Base-by-base conservation (phyloP, 1,140 invertebrate genomes). In the Bombus superbus region DNA sequence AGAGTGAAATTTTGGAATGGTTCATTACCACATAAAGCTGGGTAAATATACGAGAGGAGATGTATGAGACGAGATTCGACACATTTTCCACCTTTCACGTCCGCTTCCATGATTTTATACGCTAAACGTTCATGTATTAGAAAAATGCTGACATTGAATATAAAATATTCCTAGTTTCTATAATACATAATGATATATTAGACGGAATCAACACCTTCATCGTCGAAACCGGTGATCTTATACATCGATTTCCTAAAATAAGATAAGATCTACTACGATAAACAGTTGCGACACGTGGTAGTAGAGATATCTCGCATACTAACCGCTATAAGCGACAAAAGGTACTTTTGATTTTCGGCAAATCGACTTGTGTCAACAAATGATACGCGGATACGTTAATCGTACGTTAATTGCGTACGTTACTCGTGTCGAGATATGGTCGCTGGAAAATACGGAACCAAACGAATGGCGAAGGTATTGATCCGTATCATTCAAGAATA, bases 1-100 rank as follows among this genome's bases (percentile, higher is more conserved):
- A 87, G 32, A 76, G 28, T 74, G 83, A 83, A 78, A 85, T 86
- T 90, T 89, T 82, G 84, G 90, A 88, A 91, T 88, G 83, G 42
- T 82, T 59, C 15, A 69, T 81, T 44, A 66, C 28, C 73, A 64
- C 76, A 64, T 57, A 64, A 76, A 66, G 53, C 74, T 85, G 74
- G 69, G 73, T 79, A 85, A 85, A 86, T 59, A 88, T 47, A 72
- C 53, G 57, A 62, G 53, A 44, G 64, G 53, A 62, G 28, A 22
- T 85, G 62, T 77, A 73, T 68, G 15, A n/a, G 42, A 86, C 78
- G 89, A 90, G 89, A 90, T 91, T 90, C 81, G 44, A 64, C 42
- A 84, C 62, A 38, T 80, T 62, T 62, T 62, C 71, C 40, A 47
- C 18, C 32, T n/a, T 86, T 59, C 28, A 75, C 35, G 8, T 64